These are phyloP conservation scores for Molanna angustata DNA, from an alignment of 2,888 invertebrate species.

Conservation along the genomic window DNA sequence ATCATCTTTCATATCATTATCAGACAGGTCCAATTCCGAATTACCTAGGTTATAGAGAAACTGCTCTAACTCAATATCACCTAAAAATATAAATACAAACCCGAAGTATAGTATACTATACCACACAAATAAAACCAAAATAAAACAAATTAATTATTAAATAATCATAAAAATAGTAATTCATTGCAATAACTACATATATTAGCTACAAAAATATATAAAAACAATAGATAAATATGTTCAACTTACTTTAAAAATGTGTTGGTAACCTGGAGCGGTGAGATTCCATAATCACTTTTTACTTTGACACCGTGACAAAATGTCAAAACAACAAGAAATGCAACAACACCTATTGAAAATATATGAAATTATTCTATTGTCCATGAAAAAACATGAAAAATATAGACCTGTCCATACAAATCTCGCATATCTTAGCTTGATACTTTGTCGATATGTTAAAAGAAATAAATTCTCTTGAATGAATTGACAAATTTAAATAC, in stretches of 20 bases:
- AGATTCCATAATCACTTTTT: background rate
- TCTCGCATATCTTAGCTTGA: no score
- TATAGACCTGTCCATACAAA: no score
- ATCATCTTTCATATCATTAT: background rate
- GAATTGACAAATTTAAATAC: no score
- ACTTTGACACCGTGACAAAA: background rate
- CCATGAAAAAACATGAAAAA: no score
- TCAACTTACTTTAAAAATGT: background rate
- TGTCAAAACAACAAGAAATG: background rate
- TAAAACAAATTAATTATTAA: background rate
- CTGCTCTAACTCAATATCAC: background rate
- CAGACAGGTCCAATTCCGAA: background rate
- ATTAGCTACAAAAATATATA: background rate
- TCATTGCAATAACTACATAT: no score
- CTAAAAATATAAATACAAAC: background rate
- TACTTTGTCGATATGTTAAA: no score
- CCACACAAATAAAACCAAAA: background rate
- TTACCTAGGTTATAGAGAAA: no score
- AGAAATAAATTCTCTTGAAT: no score
- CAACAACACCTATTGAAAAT: background rate
- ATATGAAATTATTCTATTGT: no score
- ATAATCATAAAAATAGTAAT: background rate
- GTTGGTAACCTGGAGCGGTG: background rate
- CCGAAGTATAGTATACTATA: background rate
- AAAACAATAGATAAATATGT: background rate